Evolutionary conservation across 2,113 vertebrate genomes (phyloP).

Genomic region (Propithecus coquereli): DNA sequence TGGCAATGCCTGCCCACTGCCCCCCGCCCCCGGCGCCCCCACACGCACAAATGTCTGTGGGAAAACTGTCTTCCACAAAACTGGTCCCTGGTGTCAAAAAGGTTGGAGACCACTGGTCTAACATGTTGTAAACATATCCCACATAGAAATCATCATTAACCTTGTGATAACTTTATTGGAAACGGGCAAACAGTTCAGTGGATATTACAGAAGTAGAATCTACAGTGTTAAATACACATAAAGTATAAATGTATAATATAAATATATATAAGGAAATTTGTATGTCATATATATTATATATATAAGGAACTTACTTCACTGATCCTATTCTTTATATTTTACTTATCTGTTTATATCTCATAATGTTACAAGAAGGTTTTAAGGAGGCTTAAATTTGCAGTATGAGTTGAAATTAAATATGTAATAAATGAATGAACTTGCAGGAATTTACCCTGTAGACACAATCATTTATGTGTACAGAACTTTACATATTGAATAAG

Average conservation of each 20-base stretch:
- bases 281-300: background rate
- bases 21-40: too few species aligned
- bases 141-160: background rate
- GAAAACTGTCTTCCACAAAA: too few species aligned
- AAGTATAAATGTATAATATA: too few species aligned
- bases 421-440: background rate
- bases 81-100: too few species aligned
- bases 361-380: background rate
- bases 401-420: background rate
- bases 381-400: background rate
- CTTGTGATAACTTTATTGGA: background rate
- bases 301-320: background rate
- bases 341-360: background rate
- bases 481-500: conserved; percentile 25
- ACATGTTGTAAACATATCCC: background rate
- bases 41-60: too few species aligned
- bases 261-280: too few species aligned
- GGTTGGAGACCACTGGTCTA: background rate
- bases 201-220: background rate
- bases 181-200: background rate
- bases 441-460: background rate
- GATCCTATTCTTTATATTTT: background rate
- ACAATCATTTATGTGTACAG: background rate
- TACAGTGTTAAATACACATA: background rate
- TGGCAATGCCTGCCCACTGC: too few species aligned